Conservation (phyloP, 1,140 invertebrate genomes). For the Arion vulgaris region DNA sequence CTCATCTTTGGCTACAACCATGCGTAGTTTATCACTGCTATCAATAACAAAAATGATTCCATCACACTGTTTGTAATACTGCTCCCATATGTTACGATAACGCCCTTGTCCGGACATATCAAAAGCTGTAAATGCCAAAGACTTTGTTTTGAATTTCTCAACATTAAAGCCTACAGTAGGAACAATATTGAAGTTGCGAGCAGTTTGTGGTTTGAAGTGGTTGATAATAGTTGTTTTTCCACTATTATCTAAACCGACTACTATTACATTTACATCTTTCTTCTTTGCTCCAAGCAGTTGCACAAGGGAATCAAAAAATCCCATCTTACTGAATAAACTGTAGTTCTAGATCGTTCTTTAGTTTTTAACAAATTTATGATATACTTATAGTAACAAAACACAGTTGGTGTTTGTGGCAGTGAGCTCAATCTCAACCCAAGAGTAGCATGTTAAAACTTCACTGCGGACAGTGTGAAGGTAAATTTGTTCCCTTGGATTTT, state of each 20-base stretch:
- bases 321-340: slow-evolving; percentile 78
- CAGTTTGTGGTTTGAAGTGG: slow-evolving; percentile 88
- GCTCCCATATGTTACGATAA: slow-evolving; percentile 96
- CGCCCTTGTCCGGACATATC: slow-evolving; percentile 98
- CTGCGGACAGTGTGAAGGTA: no score
- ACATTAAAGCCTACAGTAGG: slow-evolving; percentile 94
- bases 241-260: slow-evolving; percentile 97
- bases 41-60: slow-evolving; percentile 98
- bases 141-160: slow-evolving; percentile 89
- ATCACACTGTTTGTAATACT: slow-evolving; percentile 93
- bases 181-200: slow-evolving; percentile 84
- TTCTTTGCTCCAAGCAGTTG: slow-evolving; percentile 76
- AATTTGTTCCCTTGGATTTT: no score
- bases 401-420: no score
- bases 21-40: slow-evolving; percentile 90
- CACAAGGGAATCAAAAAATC: slow-evolving; percentile 84
- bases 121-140: slow-evolving; percentile 88
- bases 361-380: no score
- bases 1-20: slow-evolving; percentile 92
- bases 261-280: slow-evolving; percentile 90
- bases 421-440: no score
- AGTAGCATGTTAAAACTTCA: no score
- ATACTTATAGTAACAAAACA: no score
- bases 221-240: slow-evolving; percentile 91
- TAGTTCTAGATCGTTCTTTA: no score